Evolutionary conservation across 2,797 vertebrate genomes (phyloP).

Genomic region (Spea hammondii): DNA sequence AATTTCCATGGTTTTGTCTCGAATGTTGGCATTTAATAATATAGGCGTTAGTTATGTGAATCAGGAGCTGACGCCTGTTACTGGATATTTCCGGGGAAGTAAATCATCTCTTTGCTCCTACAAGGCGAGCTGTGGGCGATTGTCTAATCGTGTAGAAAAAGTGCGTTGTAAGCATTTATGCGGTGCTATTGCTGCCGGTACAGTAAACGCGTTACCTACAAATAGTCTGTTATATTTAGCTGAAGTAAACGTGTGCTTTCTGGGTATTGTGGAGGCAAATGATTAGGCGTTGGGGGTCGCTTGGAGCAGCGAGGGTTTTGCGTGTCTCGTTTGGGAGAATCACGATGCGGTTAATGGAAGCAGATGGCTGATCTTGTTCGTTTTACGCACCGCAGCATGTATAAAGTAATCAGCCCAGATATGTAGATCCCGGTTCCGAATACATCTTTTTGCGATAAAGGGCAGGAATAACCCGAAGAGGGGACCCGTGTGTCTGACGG

Average conservation of each 20-base stretch:
- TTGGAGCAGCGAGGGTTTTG: slow-evolving; percentile 14
- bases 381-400: slow-evolving; percentile 15
- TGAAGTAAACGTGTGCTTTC: not conserved
- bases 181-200: not conserved
- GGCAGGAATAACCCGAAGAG: not conserved
- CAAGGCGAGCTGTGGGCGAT: not conserved
- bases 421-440: not conserved
- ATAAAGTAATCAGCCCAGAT: slow-evolving; percentile 11
- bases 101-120: not conserved
- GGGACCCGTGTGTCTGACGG: slow-evolving; percentile 18
- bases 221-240: not conserved
- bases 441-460: rapidly evolving
- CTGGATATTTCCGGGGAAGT: not conserved
- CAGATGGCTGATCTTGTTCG: slow-evolving; percentile 31
- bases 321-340: slow-evolving; percentile 14
- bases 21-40: not conserved
- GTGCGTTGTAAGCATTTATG: not conserved
- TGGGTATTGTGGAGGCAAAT: not conserved
- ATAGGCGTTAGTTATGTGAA: not conserved
- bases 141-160: not conserved
- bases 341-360: slow-evolving; percentile 4
- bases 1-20: not conserved
- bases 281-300: slow-evolving; percentile 12
- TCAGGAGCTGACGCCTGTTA: not conserved
- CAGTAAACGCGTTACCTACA: not conserved